Base-by-base conservation (phyloP, 2,888 invertebrate genomes). In the Pollenia griseotomentosa region DNA sequence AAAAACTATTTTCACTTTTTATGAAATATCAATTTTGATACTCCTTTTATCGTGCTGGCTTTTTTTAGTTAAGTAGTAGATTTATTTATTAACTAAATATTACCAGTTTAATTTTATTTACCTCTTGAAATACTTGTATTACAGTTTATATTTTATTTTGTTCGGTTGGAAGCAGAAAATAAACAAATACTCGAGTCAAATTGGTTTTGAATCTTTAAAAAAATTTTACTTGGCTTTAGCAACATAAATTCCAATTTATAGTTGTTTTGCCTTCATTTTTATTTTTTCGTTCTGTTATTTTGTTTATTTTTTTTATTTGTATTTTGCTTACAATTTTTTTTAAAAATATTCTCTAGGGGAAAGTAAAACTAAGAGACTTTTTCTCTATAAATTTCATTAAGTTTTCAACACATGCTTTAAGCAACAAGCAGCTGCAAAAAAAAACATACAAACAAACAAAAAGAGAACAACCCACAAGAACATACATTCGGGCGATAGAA, bases 341-440 rank as follows among this genome's bases (percentile, higher is more conserved):
- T 59, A 12, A 19, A 42, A 70, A 48, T 68, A 80, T 42, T 71
- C 79, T 44, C 61, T 44, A 14, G 70, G 79, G 79, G 40, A 16
- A 79, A 48, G 40, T 48, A 66, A 11, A 61, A 61, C 48, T 23
- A 40, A 70, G 48, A 74, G 57, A 59, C 44, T 82, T 74, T 33
- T 33, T 74, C 74, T 66, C 23, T 66, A 65, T 57, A 82, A 82
- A 82, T 82, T 82, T 68, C 57, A 74, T 74, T 74, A 82, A 66
- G 81, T 74, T 66, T 82, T 82, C 81, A 80, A 73, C 71, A 73
- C 33, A 71, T 80, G 61, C 74, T 59, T 66, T n/a, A 48, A 57
- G 66, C 74, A 65, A 74, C 48, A 74, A 55, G 40, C 81, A 66
- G 23, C 33, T 33, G 33, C 33, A 33, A 33, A 33, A 6, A 19